phyloP scores from a whole-genome alignment of 2,113 vertebrate genomes.

The Sarotherodon lohbergeri region DNA sequence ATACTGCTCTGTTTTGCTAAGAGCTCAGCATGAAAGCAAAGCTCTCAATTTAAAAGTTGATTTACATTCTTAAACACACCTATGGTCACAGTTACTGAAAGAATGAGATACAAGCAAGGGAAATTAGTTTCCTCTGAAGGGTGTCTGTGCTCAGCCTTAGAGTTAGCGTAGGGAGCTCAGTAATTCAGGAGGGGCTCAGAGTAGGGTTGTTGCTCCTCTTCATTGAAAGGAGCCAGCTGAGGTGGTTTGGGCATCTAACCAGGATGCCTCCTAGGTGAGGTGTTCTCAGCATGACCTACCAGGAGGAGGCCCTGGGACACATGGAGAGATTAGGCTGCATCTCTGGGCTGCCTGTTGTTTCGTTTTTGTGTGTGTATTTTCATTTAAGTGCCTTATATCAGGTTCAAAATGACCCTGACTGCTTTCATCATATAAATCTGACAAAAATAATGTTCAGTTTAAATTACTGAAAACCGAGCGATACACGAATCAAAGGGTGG shows the following conservation, averaged over 20 bases:
- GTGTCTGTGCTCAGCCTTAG: neutral
- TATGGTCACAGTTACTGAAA: neutral
- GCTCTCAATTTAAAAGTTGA: neutral
- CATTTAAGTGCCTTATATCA: neutral
- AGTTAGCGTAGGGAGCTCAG: neutral
- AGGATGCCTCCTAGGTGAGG: neutral
- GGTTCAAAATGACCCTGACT: neutral
- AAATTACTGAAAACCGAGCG: neutral
- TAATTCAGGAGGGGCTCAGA: neutral
- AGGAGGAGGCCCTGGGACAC: neutral
- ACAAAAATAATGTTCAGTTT: neutral
- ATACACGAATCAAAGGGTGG: neutral
- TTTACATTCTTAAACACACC: neutral
- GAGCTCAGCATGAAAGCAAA: neutral
- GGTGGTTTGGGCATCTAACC: neutral
- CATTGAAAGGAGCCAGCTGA: neutral
- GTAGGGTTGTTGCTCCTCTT: neutral
- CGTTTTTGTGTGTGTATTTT: neutral
- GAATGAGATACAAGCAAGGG: neutral
- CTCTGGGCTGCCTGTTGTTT: neutral
- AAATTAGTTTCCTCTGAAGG: neutral
- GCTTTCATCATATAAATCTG: neutral
- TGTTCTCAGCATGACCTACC: neutral
- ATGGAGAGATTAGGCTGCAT: neutral
- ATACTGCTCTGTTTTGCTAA: neutral